A percentile compares a stretch with the other conserved stretches of the same genome.
phyloP scores from a whole-genome alignment of 2,888 invertebrate genomes.

The Creontiades dilutus region DNA sequence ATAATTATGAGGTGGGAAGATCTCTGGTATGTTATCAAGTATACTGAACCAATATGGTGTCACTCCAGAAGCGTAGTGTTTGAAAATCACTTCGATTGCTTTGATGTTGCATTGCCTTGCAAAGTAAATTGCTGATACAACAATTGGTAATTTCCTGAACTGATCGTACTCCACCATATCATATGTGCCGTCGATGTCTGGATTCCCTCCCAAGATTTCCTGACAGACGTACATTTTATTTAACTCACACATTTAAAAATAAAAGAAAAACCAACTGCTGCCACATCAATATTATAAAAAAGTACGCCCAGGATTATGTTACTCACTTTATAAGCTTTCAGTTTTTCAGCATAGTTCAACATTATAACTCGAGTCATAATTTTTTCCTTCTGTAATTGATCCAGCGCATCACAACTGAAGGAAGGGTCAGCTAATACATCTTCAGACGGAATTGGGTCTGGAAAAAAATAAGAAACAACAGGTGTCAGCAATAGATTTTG shows the following conservation, averaged over 20 bases:
- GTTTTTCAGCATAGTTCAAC: constrained; percentile 84
- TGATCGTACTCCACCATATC: constrained; percentile 84
- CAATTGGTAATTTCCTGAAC: constrained; percentile 83
- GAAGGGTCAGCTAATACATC: not conserved
- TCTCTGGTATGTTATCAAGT: constrained; percentile 86
- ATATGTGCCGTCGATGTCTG: constrained; percentile 80
- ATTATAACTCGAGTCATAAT: constrained; percentile 84
- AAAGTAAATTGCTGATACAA: constrained; percentile 83
- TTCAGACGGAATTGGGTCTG: not conserved
- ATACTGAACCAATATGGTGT: constrained; percentile 83
- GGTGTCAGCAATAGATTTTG: no score
- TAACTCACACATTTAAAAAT: not conserved
- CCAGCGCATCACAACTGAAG: constrained; percentile 75
- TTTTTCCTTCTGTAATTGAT: constrained; percentile 81
- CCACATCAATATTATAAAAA: not conserved
- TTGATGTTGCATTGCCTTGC: constrained; percentile 84
- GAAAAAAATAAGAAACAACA: no score
- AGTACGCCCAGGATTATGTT: not conserved
- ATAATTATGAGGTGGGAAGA: constrained; percentile 84
- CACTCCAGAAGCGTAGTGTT: constrained; percentile 82
- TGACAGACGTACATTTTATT: constrained; percentile 71
- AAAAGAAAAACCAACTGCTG: constrained; percentile 44
- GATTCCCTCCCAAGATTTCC: constrained; percentile 60
- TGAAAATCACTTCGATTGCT: constrained; percentile 85
- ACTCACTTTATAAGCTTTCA: constrained; percentile 85